Evolutionary conservation across 1,140 invertebrate genomes (phyloP), one percentile per base, ranked within the genome.

Genomic region (Drosophila hydei): DNA sequence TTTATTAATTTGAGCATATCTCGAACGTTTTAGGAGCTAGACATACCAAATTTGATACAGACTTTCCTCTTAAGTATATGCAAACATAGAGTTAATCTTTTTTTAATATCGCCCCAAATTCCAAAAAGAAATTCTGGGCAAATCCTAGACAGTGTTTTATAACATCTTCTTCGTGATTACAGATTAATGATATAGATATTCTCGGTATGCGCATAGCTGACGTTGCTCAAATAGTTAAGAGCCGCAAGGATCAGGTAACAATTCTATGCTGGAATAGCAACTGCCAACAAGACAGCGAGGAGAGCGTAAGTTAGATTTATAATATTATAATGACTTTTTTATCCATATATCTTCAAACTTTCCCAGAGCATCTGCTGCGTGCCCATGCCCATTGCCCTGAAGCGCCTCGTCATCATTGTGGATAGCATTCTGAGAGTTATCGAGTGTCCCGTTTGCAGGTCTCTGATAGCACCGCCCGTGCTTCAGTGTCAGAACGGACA

Each of bases 401-500:
- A 92, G 62, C 90, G 92, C 0, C 90, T 94, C 12, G 92, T 92
- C 11, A 78, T 92, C 4, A 92, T 92, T 55, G 91, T 93, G 43
- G 92, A 93, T 48, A 90, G 92, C 42, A 92, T 94, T 33, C 80
- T 94, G 25, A 79, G 89, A 43, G 92, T 93, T 42, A 90, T 95
- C 33, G 95, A 95, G 81, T 95, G 95, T 76, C 95, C 95, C 5
- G 93, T 92, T 38, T 94, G 94, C 77, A 84, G 94, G 30, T 93
- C 94, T 67, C 94, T 93, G 36, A 93, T 94, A 23, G 69, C 92
- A 19, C 93, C 94, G 1, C 94, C 95, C 3, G 93, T 94, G 0
- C 93, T 93, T 43, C 94, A 95, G 79, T 95, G 95, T 72, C 93
- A 94, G 38, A 94, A 95, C 64, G 94, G 94, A 7, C 94, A 95